Evolutionary conservation across 1,140 invertebrate genomes (phyloP).

Genomic region (Drosophila teissieri): DNA sequence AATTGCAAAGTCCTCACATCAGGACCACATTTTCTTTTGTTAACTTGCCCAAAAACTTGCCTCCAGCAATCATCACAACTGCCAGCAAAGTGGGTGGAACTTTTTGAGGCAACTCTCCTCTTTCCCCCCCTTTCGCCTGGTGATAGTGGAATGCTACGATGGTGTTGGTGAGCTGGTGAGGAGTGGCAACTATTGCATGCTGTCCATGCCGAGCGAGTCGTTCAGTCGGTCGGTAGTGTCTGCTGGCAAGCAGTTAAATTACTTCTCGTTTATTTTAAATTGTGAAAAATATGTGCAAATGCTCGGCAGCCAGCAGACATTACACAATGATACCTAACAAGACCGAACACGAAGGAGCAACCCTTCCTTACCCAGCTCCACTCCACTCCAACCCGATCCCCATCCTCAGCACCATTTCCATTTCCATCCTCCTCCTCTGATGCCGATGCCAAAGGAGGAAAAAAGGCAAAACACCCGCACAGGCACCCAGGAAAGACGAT

Average conservation of each 20-base stretch:
- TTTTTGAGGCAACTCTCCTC: neutral
- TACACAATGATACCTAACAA: slow-evolving; percentile 75
- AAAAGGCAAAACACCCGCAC: neutral
- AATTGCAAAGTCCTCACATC: slow-evolving; percentile 68
- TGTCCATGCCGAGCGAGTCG: slow-evolving; percentile 25
- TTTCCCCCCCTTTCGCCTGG: neutral
- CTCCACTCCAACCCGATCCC: too few species aligned
- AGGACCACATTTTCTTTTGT: slow-evolving; percentile 62
- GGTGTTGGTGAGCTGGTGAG: slow-evolving; percentile 1
- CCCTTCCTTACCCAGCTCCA: slow-evolving; percentile 10
- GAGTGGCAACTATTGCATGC: slow-evolving; percentile 48
- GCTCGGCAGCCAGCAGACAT: slow-evolving; percentile 60
- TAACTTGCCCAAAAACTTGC: slow-evolving; percentile 60
- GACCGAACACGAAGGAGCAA: slow-evolving; percentile 46
- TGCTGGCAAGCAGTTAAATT: slow-evolving; percentile 73
- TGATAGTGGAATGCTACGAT: neutral
- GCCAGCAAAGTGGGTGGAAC: slow-evolving; percentile 13
- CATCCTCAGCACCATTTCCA: too few species aligned
- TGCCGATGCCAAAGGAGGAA: neutral
- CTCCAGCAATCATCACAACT: slow-evolving; percentile 38
- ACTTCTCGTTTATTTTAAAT: slow-evolving; percentile 82
- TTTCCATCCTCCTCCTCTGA: too few species aligned
- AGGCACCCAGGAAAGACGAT: slow-evolving; percentile 16
- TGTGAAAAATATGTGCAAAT: slow-evolving; percentile 81
- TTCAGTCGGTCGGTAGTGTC: neutral